Evolutionary conservation across 1,140 invertebrate species (phyloP).

Genomic region (Diabrotica undecimpunctata): DNA sequence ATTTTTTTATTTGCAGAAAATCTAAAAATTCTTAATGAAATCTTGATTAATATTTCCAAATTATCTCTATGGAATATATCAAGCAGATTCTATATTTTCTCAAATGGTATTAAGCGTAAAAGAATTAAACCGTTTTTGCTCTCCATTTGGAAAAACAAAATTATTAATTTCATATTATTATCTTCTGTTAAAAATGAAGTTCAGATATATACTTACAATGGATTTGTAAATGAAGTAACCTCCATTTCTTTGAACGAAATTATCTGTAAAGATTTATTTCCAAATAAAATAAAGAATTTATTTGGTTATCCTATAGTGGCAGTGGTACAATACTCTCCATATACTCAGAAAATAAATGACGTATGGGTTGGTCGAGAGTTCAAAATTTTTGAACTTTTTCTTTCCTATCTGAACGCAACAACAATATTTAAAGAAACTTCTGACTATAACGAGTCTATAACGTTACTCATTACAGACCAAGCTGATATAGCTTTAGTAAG

Average conservation of each 20-base stretch:
- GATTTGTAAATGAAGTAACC: background rate
- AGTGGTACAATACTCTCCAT: background rate
- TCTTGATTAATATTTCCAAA: background rate
- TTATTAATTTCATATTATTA: conserved; percentile 10
- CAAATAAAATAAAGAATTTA: conserved; percentile 6
- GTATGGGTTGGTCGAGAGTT: conserved; percentile 3
- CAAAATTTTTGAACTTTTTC: background rate
- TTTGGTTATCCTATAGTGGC: background rate
- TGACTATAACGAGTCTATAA: background rate
- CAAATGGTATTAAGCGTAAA: conserved; percentile 11
- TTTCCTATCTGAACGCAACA: conserved; percentile 3
- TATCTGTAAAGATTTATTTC: conserved; percentile 5
- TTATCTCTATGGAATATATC: background rate
- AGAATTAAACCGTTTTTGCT: background rate
- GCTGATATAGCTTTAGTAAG: conserved; percentile 10
- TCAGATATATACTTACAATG: conserved; percentile 6
- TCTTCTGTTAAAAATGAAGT: background rate
- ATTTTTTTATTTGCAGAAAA: conserved; percentile 10
- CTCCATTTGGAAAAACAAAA: conserved; percentile 13
- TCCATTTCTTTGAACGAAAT: background rate
- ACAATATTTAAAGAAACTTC: background rate
- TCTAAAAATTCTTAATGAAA: background rate
- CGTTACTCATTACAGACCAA: background rate
- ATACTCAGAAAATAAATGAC: background rate
- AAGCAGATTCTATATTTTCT: conserved; percentile 2